Evolutionary conservation across 1,140 invertebrate species (phyloP), one percentile per base, ranked within the genome.

Genomic region (Drosophila cardini): DNA sequence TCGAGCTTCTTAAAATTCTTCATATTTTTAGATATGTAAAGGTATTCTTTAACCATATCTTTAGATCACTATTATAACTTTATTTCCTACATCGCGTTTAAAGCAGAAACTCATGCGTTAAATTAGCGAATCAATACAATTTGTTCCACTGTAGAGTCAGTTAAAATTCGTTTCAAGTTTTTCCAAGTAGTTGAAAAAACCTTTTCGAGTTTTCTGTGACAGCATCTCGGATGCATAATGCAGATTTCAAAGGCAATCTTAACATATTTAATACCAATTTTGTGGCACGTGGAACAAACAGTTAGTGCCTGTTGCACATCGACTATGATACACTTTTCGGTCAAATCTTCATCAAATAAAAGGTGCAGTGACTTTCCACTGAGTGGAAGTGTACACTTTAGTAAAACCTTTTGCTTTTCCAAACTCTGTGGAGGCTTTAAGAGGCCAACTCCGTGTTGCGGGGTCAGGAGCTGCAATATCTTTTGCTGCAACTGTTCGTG

Each of bases 401-500:
- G 38, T n/a, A 40, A n/a, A 13, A 40, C 11, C 2, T 40, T 13
- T 13, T 40, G 38, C 4, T 40, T 40, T 13, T 13, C 38, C 38
- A 40, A 13, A 40, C 38, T 40, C 38, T 40, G 38, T 40, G 38
- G 38, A 0, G 3, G 11, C 4, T 13, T 40, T 1, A 2, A 13
- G 0, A 40, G 0, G 38, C 38, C 38, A 40, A 13, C 38, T 13
- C 38, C 38, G 4, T 40, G 38, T 40, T 40, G 38, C 4, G 38
- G 38, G 1, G 4, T 40, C 13, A 10, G 13, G 5, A 40, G 38
- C 6, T 40, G 38, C 38, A 40, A 40, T 40, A 55, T 42, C 36
- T 43, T 32, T 55, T 73, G 38, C 10, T 40, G 38, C 38, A 40
- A 40, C 38, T 40, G 38, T n/a, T 13, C 9, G n/a, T 40, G 38